phyloP scores from a whole-genome alignment of 2,888 invertebrate species.

The Pristionchus mayeri region DNA sequence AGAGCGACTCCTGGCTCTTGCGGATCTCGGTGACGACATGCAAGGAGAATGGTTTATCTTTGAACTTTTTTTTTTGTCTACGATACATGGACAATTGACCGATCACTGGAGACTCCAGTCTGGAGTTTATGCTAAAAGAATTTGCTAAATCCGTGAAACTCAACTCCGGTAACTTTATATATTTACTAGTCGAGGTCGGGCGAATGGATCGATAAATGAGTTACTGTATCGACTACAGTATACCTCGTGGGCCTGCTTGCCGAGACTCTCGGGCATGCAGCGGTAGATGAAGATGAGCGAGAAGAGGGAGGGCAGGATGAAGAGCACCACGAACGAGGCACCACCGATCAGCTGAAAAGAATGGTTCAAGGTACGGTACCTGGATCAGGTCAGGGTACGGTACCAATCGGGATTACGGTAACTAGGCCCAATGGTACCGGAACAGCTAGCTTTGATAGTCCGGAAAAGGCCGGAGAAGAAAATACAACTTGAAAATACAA shows the following conservation, averaged over 20 bases:
- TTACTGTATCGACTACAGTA: not conserved
- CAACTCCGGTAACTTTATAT: too few relatives aligned
- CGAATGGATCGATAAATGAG: too few relatives aligned
- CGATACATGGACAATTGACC: too few relatives aligned
- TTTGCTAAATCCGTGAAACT: too few relatives aligned
- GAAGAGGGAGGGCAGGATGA: conserved; percentile 67
- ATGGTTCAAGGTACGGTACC: not conserved
- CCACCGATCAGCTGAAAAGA: conserved; percentile 65
- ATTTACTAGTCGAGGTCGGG: too few relatives aligned
- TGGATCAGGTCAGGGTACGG: not conserved
- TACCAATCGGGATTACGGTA: not conserved
- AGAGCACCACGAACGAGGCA: conserved; percentile 64
- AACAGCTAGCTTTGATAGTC: too few relatives aligned
- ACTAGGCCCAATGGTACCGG: too few relatives aligned
- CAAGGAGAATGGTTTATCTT: not conserved
- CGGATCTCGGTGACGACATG: conserved; percentile 33
- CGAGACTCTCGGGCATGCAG: conserved; percentile 69
- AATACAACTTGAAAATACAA: too few relatives aligned
- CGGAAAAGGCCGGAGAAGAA: too few relatives aligned
- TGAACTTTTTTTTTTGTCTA: too few relatives aligned
- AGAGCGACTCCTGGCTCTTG: conserved; percentile 31
- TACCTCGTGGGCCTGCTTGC: conserved; percentile 62
- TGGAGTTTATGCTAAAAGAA: too few relatives aligned
- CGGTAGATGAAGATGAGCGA: conserved; percentile 65
- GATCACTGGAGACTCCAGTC: too few relatives aligned